Base-by-base conservation (phyloP, 2,797 vertebrate genomes). In the Tapera naevia region DNA sequence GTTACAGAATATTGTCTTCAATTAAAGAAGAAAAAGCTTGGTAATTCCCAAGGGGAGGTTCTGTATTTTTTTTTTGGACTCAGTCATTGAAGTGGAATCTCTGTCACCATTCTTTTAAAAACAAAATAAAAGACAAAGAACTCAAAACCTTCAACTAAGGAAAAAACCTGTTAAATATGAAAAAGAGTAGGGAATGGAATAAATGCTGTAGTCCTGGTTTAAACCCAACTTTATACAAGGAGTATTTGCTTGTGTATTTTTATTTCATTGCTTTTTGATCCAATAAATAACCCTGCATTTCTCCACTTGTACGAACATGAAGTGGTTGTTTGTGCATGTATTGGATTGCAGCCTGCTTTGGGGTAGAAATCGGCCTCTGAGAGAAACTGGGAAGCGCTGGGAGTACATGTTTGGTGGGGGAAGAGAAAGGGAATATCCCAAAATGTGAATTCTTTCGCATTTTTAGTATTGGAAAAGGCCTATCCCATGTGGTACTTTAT, bases 1-100 rank as follows among this genome's bases (percentile, higher is more conserved):
- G 64, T 72, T 89, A 25, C 33, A 78, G 88, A 96, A 83, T 95
- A 91, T 88, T 93, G 58, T 82, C 76, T 96, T 95, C 46, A 2
- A 74, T 89, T 93, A 86, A 92, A 92, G 65, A 78, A 81, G 50
- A 79, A 92, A 45, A 61, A 50, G 16, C 25, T 73, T 41, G 71
- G 21, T 84, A 87, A 96, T 90, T 96, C 80, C 21, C 48, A 75
- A 37, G 39, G 50, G 86, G 75, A 61, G 51, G 41, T 86, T 61
- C 67, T 86, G 22, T 81, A 24, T 33, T 89, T 92, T n/a, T 89
- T 92, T n/a, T 88, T 87, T 83, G 14, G 41, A 62, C 75, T 82
- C 58, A 82, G 43, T 82, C 60, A 66, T 33, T 75, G 79, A 83
- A 84, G 35, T 72, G 27, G 25, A 51, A 50, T 81, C 76, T 88